Base-by-base conservation (phyloP, 1,140 invertebrate species). In the Scaptomyza pallida region DNA sequence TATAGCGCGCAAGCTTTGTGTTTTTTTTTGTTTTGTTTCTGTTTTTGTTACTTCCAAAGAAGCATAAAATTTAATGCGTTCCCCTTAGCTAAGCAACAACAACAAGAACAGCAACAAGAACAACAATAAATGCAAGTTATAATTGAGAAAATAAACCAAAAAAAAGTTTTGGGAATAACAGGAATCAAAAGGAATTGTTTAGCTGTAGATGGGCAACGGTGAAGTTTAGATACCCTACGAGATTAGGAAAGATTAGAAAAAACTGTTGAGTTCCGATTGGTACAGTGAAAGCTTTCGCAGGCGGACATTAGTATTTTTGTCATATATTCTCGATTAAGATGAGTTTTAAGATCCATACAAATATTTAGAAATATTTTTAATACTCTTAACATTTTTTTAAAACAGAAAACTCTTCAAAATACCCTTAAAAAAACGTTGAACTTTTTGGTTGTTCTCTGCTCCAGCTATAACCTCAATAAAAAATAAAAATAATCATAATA, bases 11-110 rank as follows among this genome's bases (percentile, higher is more conserved):
- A 60, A 48, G 30, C 61, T 60, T 19, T 19, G 33, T n/a, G 33
- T 37, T 37, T n/a, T n/a, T 37, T 17, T 19, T 37, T 15, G n/a
- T 52, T 52, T 15, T 26, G 23, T 26, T 30, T 30, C 9, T 5
- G 3, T 2, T 26, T 26, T 30, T 30, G 8, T 9, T 30, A 30
- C 23, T 78, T 72, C 45, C 55, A 55, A 69, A 68, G 80, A 83
- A 79, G 48, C 80, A 83, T 83, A 59, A 83, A 83, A 83, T 78
- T 78, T 83, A 71, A 83, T 75, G 79, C 75, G 77, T 56, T 37
- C 62, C 43, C 16, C 16, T n/a, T 6, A 43, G 23, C 62, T 35
- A 41, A 57, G 69, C 69, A 71, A 62, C 41, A 74, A 57, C 70
- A 57, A 63, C 59, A 76, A 73, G 68, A 79, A 68, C 71, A n/a